phyloP scores from a whole-genome alignment of 2,888 invertebrate species.

The Troides helena region DNA sequence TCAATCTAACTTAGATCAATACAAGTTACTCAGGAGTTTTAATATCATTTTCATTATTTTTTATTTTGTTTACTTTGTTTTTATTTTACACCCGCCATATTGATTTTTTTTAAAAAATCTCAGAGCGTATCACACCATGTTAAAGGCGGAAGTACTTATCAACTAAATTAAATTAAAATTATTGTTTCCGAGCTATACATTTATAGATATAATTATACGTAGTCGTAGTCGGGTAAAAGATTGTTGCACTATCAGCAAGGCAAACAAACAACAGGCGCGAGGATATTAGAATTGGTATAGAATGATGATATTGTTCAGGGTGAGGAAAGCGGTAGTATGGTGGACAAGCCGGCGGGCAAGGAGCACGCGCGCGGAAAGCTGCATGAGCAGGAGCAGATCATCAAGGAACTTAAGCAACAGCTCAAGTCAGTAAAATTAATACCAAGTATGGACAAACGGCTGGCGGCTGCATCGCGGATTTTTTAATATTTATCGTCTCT shows the following conservation, averaged over 20 bases:
- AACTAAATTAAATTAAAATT: background rate
- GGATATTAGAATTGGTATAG: background rate
- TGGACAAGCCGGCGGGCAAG: conserved; percentile 48
- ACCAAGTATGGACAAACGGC: conserved; percentile 17
- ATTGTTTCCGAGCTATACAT: background rate
- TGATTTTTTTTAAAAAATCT: conserved; percentile 4
- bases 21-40: background rate
- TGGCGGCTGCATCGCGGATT: background rate
- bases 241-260: background rate
- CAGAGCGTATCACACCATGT: background rate
- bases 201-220: background rate
- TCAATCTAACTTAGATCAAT: background rate
- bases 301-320: conserved; percentile 82
- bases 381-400: conserved; percentile 83
- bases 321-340: conserved; percentile 71
- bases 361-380: conserved; percentile 68
- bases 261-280: background rate
- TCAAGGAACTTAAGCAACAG: conserved; percentile 93
- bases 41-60: background rate
- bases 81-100: conserved; percentile 11
- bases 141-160: background rate
- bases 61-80: background rate
- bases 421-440: conserved; percentile 85
- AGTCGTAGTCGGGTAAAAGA: conserved; percentile 1
- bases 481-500: background rate